Evolutionary conservation across 2,113 vertebrate species (phyloP), one percentile per base, ranked within the genome.

Genomic region (Tetraodon nigroviridis): DNA sequence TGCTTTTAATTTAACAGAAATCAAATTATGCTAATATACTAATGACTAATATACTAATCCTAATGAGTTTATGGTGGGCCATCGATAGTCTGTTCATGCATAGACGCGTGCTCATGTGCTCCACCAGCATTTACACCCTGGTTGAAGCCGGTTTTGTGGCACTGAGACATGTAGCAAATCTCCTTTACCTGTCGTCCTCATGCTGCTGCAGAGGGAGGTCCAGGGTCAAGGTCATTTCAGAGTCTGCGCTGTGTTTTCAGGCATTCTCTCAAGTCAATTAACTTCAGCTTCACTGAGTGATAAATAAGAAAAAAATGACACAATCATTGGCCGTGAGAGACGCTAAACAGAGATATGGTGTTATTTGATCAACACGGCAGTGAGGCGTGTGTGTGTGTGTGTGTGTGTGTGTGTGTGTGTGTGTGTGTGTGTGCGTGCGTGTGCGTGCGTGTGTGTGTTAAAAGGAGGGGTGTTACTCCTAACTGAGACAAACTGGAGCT

Each of bases 401-500:
- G 29, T 32, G 29, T 32, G 29, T 32, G 29, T 32, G 32, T 37
- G 32, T 37, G 32, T 37, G 32, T 37, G 32, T 37, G 32, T 11
- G 32, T 37, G 32, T 11, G 32, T 11, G 32, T 11, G 69, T 51
- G 45, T 55, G 32, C 32, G 16, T 11, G 32, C 12, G 32, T 37
- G 32, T 37, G 64, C 20, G 1, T 61, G 72, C 64, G 55, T 48
- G 47, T n/a, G 13, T 51, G 70, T 15, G 7, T 49, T 1, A 7
- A 22, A 45, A 67, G 55, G 42, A 44, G 32, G 42, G 42, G 42
- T 44, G 73, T 82, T 74, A 70, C 71, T 77, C 76, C 79, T 86
- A 88, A 88, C 80, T 66, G 83, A 86, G 86, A 86, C 84, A 86
- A 86, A 88, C 79, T 79, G 80, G 66, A 81, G 79, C 83, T 81